Conservation (phyloP, 2,113 vertebrate genomes). For the Anas platyrhynchos region DNA sequence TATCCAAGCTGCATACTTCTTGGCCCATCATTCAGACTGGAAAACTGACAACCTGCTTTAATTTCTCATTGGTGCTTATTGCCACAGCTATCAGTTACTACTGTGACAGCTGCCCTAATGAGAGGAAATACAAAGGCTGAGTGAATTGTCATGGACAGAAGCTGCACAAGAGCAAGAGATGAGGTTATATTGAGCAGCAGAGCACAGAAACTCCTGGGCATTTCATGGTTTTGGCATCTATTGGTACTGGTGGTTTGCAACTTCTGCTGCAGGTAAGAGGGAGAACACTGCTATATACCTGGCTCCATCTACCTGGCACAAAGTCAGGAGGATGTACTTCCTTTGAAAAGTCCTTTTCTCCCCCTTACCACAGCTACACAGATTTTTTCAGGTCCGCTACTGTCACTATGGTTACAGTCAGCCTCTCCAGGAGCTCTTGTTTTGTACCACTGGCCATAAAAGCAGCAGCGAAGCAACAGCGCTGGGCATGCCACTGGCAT, state of each 20-base stretch:
- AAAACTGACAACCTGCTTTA: not conserved
- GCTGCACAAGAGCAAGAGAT: not conserved
- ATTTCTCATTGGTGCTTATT: not conserved
- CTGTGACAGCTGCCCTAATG: not conserved
- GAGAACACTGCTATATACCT: not conserved
- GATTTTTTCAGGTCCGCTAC: not conserved
- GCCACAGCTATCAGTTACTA: not conserved
- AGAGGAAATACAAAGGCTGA: not conserved
- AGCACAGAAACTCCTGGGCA: not conserved
- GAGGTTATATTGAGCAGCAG: not conserved
- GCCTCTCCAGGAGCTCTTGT: not conserved
- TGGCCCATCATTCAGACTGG: not conserved
- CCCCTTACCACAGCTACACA: not conserved
- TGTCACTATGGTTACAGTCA: constrained; percentile 55
- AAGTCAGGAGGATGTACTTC: not conserved
- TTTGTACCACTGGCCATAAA: not conserved
- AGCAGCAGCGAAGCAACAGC: not conserved
- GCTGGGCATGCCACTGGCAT: not conserved
- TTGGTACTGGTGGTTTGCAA: not conserved
- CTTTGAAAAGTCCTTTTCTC: not conserved
- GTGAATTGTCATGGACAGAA: not conserved
- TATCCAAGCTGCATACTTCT: not conserved
- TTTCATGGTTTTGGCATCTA: not conserved
- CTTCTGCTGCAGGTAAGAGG: not conserved
- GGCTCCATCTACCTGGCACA: not conserved